Evolutionary conservation across 2,113 vertebrate species (phyloP).

Genomic region (Puffinus mauretanicus): DNA sequence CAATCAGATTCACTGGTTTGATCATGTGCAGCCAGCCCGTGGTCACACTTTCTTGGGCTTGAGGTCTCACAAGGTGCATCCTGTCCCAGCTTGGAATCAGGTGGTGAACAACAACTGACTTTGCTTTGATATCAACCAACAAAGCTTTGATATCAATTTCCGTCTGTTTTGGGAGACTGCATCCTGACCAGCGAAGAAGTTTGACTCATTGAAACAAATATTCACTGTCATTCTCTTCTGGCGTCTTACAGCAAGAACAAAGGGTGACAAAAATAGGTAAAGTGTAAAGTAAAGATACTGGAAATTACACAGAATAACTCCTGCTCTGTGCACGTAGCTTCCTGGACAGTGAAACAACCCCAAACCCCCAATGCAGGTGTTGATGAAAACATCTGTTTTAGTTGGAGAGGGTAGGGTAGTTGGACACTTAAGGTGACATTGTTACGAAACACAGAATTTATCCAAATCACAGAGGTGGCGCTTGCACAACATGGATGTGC

Average conservation of each 20-base stretch:
- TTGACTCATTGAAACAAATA: background rate
- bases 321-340: background rate
- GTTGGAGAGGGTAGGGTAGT: background rate
- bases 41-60: rapidly evolving
- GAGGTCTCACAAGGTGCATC: background rate
- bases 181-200: no score
- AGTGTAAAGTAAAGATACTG: background rate
- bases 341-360: background rate
- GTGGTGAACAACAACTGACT: background rate
- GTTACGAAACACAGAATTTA: background rate
- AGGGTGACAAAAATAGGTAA: background rate
- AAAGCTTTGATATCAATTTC: background rate
- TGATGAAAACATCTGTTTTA: background rate
- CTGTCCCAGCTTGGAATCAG: background rate
- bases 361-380: background rate
- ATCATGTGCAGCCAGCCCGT: rapidly evolving
- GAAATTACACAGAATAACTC: background rate
- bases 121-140: background rate
- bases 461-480: background rate
- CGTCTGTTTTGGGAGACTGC: background rate
- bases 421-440: background rate
- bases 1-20: background rate
- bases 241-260: background rate
- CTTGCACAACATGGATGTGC: no score
- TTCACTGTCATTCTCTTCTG: background rate